Conservation (phyloP, 2,797 vertebrate species). For the Anisognathus igniventris region DNA sequence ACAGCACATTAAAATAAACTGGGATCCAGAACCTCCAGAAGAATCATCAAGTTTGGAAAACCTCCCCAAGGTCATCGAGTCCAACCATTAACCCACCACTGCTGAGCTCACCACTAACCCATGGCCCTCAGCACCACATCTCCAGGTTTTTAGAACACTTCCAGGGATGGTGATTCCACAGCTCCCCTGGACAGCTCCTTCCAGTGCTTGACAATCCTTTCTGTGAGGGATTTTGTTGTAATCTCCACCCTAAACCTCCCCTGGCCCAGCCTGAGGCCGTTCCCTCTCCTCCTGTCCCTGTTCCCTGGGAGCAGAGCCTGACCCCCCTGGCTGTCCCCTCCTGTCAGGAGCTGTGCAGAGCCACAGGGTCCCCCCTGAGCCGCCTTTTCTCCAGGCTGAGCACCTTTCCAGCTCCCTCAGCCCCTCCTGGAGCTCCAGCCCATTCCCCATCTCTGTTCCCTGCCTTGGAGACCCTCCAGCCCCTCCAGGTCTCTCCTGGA, state of each 20-base stretch:
- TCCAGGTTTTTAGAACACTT: rapidly evolving
- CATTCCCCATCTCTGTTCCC: rapidly evolving
- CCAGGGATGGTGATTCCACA: background rate
- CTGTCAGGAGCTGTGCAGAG: background rate
- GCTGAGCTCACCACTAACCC: background rate
- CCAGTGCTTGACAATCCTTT: background rate
- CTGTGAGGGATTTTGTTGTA: background rate
- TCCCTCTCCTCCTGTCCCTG: background rate
- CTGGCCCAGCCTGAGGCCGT: rapidly evolving
- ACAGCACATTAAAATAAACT: background rate
- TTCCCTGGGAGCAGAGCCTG: background rate
- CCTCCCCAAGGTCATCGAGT: rapidly evolving
- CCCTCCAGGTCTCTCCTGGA: rapidly evolving
- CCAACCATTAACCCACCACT: background rate
- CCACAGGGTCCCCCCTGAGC: background rate
- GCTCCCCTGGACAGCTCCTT: background rate
- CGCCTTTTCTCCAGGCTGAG: background rate
- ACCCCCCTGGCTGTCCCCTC: background rate
- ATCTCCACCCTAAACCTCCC: background rate
- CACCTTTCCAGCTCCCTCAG: background rate
- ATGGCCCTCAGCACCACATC: rapidly evolving
- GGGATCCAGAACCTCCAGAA: background rate
- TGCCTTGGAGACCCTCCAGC: rapidly evolving
- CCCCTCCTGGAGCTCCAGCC: too few relatives aligned
- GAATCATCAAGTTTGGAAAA: background rate